Base-by-base conservation (phyloP, 92 coral and sea anemone genomes). In the Isaurus tuberculatus region DNA sequence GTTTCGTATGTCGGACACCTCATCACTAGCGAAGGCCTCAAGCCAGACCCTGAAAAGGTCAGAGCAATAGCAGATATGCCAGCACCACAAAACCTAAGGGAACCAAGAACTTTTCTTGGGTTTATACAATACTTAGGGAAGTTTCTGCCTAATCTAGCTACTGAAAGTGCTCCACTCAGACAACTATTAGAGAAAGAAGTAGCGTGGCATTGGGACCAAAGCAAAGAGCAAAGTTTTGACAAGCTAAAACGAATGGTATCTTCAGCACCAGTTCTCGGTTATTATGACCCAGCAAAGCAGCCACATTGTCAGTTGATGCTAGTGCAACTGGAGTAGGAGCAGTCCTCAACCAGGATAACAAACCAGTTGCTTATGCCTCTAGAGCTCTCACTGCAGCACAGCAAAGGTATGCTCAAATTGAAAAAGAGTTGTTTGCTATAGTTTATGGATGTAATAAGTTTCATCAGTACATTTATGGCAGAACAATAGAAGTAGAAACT, bases 181-280 rank as follows among this genome's bases (percentile, higher is more conserved):
- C 72, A 74, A 30, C 43, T 84, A 10, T 49, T 75, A 65, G 74
- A 84, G 64, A 60, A 74, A 64, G 58, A 85, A 36, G 44, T 48
- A 10, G 28, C 51, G 4, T 85, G 89, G 89, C 89, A 85, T 70
- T 85, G 81, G 89, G 73, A 75, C 31, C 51, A 75, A 33, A 43
- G 42, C 43, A 79, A 74, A 58, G 36, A 74, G 53, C 60, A 40
- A 33, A 58, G 84, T 70, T 75, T 84, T 22, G 17, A 75, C 66
- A 60, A 37, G 65, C 75, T 63, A 83, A 86, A 86, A 57, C 71
- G 32, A 29, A 32, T 55, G 79, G 80, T 68, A n/a, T 30, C 80
- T 32, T 30, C 44, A 70, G 70, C 70, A 23, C 80, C 80, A 13
- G 86, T 71, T 7, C 80, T 70, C 26, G 20, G 58, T 19, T 83